Base-by-base conservation (phyloP, 2,888 invertebrate species). In the Endotricha flammealis region DNA sequence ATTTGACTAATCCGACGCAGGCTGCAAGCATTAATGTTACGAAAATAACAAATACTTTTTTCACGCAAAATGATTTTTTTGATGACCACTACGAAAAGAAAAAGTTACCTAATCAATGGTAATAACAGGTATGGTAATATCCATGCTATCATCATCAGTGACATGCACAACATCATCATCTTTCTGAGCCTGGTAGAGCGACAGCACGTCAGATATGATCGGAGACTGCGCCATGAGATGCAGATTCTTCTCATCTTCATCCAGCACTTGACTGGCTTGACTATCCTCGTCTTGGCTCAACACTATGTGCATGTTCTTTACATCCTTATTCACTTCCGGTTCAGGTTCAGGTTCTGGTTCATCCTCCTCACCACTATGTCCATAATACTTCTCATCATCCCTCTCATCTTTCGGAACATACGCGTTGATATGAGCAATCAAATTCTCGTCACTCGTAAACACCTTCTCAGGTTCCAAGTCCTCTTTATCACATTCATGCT, bases 321-420 rank as follows among this genome's bases (percentile, higher is more conserved):
- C 27, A 35, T 35, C 29, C 3, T 22, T 29, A 10, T 13, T 20
- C 7, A 23, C 35, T 0, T 10, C 22, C 11, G 4, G 4, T 7
- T 28, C 32, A 50, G 13, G 27, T 43, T 44, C 43, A 0, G 41
- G 34, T 5, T 48, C 42, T 1, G 63, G 58, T 2, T 64, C 64
- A 0, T 66, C 68, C 0, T 69, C 77, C 4, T 73, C 74, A n/a
- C 73, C 76, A 0, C 63, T 65, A 29, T 74, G 56, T 0, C 79
- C 81, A 36, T 85, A 85, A 46, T 66, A 82, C 38, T 83, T 85
- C 43, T 85, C 81, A 29, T 81, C 81, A 34, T 82, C 80, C 27
- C 68, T 70, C 44, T 72, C 66, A 42, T 85, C 83, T 36, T 69
- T 71, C 0, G 86, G 85, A 10, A 73, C 56, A 42, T 81, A 85